A percentile compares a stretch with the other conserved stretches of the same genome.
Evolutionary conservation across 2,888 invertebrate genomes (phyloP).

Genomic region (Spilosoma lubricipeda): DNA sequence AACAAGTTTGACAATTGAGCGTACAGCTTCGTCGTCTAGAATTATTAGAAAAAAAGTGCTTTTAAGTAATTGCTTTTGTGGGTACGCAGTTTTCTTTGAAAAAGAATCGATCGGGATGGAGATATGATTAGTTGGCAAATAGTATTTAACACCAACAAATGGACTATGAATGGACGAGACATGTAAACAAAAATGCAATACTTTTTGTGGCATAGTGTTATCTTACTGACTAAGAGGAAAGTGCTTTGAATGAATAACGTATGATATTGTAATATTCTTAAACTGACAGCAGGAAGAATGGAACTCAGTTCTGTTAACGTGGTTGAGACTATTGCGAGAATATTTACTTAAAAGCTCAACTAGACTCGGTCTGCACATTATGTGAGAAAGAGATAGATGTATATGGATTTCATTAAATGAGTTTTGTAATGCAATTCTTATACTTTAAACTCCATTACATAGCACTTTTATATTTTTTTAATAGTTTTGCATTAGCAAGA

Average conservation of each 20-base stretch:
- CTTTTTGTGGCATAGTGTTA: constrained; percentile 1
- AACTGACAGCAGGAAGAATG: constrained; percentile 1
- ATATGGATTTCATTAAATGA: not conserved
- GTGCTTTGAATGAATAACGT: constrained; percentile 1
- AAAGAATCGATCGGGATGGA: constrained; percentile 2
- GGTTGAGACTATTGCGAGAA: not conserved
- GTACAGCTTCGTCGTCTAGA: constrained; percentile 39
- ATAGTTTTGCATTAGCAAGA: no score
- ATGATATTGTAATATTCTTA: not conserved
- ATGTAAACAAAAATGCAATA: not conserved
- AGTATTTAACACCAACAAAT: constrained; percentile 9
- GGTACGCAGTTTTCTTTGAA: constrained; percentile 24
- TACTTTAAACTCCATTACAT: not conserved
- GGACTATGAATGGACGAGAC: constrained; percentile 4
- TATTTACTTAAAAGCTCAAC: not conserved
- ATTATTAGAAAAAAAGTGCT: constrained; percentile 31
- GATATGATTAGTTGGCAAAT: constrained; percentile 15
- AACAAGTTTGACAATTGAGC: constrained; percentile 76
- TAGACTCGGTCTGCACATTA: not conserved
- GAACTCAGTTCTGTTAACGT: not conserved
- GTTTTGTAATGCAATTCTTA: not conserved
- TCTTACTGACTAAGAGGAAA: not conserved
- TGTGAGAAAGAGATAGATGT: not conserved
- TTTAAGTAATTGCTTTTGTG: constrained; percentile 38
- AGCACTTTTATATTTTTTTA: no score